A percentile compares a stretch with the other conserved stretches of the same genome.
Conservation (phyloP, 2,113 vertebrate species). For the Amphiprion percula region DNA sequence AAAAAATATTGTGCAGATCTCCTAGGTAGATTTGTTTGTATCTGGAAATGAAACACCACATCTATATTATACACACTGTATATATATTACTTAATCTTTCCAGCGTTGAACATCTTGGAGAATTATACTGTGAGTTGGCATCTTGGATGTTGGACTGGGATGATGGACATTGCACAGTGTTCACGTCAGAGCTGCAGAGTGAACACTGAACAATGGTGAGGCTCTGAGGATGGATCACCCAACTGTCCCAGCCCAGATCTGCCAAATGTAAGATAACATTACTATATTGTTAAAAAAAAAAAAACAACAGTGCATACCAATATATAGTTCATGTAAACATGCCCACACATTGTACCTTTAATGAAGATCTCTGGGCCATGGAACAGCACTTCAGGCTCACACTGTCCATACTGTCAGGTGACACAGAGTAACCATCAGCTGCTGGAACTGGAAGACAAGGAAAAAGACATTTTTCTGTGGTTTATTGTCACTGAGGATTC, state of each 20-base stretch:
- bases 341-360: conserved; percentile 68
- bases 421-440: conserved; percentile 19
- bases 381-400: conserved; percentile 68
- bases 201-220: conserved; percentile 76
- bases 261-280: conserved; percentile 2
- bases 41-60: too few species aligned
- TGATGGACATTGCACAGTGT: conserved; percentile 38
- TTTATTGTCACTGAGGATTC: neutral
- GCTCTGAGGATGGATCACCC: conserved; percentile 82
- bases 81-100: too few species aligned
- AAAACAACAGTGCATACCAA: too few species aligned
- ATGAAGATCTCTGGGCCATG: conserved; percentile 73
- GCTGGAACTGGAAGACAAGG: conserved; percentile 26
- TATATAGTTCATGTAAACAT: neutral
- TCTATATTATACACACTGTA: too few species aligned
- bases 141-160: conserved; percentile 5
- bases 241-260: conserved; percentile 85
- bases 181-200: conserved; percentile 53
- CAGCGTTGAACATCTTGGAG: too few species aligned
- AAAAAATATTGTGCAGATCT: too few species aligned
- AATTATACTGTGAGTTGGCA: conserved; percentile 61
- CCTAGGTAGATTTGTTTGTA: too few species aligned
- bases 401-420: conserved; percentile 41
- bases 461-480: neutral
- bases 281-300: neutral